Evolutionary conservation across 2,797 vertebrate genomes (phyloP).

Genomic region (Lacerta viridis): DNA sequence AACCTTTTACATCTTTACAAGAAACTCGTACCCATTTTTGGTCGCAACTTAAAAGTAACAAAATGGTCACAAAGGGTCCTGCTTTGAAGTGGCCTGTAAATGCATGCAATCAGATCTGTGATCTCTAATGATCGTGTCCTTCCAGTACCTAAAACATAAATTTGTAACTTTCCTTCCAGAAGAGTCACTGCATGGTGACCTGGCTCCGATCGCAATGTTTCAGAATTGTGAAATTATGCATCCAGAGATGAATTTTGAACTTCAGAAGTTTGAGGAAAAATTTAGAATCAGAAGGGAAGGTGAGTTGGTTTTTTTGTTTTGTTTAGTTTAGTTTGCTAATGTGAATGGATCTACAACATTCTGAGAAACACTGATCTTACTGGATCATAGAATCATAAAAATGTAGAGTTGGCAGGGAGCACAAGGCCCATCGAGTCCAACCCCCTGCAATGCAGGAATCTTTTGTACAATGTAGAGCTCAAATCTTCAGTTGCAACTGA

Average conservation of each 20-base stretch:
- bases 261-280: not conserved
- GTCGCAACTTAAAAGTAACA: not conserved
- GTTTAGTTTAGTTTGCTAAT: not conserved
- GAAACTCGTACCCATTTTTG: not conserved
- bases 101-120: not conserved
- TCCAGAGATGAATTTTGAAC: not conserved
- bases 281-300: not conserved
- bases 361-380: not conserved
- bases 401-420: no score
- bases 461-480: no score
- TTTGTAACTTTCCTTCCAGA: not conserved
- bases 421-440: no score
- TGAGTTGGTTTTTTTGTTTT: not conserved
- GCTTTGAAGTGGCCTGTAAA: not conserved
- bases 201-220: not conserved
- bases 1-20: not conserved
- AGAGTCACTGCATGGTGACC: not conserved
- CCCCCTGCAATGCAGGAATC: no score
- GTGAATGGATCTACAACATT: not conserved
- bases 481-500: not conserved
- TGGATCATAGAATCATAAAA: no score
- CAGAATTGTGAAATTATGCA: not conserved
- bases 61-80: not conserved
- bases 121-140: not conserved
- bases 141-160: not conserved